Conservation (phyloP, 2,113 vertebrate species). For the Collichthys lucidus region DNA sequence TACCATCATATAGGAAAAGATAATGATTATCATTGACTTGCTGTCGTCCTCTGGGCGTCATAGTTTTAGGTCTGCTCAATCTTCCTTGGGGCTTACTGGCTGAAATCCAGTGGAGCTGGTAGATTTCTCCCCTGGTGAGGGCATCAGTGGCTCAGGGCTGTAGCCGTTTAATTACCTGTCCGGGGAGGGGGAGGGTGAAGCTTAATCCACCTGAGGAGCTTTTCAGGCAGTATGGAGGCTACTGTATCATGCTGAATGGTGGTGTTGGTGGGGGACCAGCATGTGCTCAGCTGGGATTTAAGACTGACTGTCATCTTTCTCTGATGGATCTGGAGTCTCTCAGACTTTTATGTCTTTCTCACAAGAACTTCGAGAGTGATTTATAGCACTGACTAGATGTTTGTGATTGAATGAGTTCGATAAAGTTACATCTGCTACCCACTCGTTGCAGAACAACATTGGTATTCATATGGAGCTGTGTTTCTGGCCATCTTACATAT, state of each 20-base stretch:
- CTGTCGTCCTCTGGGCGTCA: not conserved
- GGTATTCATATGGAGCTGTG: too few species aligned
- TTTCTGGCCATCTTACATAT: not conserved
- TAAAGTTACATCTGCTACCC: too few species aligned
- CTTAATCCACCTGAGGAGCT: slow-evolving; percentile 48
- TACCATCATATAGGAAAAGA: not conserved
- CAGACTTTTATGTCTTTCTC: not conserved
- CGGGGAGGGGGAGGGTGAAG: slow-evolving; percentile 1
- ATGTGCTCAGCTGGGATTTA: slow-evolving; percentile 5
- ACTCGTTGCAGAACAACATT: too few species aligned
- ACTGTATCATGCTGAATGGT: not conserved
- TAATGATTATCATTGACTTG: slow-evolving; percentile 18
- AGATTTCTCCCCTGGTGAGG: slow-evolving; percentile 32
- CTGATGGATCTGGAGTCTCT: not conserved
- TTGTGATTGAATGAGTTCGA: not conserved
- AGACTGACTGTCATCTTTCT: not conserved
- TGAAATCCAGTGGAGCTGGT: slow-evolving; percentile 38
- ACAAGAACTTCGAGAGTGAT: not conserved
- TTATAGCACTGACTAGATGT: not conserved
- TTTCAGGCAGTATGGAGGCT: slow-evolving; percentile 20
- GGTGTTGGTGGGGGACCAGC: not conserved
- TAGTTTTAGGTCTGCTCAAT: slow-evolving; percentile 13
- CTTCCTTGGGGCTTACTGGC: slow-evolving; percentile 16
- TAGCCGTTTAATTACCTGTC: slow-evolving; percentile 42
- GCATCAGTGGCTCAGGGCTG: slow-evolving; percentile 30